These are phyloP conservation scores for Eutolmus rufibarbis DNA, from an alignment of 2,888 invertebrate genomes.

Conservation along the genomic window DNA sequence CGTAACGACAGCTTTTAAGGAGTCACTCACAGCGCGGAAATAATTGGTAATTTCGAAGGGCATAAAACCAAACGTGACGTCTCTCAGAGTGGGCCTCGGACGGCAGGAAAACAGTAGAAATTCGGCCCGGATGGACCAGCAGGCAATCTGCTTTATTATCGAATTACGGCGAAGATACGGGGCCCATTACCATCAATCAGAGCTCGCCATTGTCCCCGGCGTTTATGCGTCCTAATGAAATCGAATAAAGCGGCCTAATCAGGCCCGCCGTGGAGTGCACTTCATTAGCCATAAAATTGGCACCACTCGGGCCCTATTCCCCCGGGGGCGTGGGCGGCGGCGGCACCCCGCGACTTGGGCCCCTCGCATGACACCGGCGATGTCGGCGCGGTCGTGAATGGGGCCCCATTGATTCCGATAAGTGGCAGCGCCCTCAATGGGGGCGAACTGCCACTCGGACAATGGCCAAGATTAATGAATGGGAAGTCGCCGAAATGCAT, in stretches of 20 bases:
- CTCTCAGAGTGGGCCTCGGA: background rate
- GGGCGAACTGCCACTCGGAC: background rate
- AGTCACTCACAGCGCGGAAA: background rate
- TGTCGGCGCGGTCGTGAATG: background rate
- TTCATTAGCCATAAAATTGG: constrained; percentile 29
- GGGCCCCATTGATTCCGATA: constrained; percentile 27
- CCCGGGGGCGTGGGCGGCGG: no score
- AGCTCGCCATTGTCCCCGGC: background rate
- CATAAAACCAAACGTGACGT: background rate
- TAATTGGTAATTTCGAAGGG: background rate
- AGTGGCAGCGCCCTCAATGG: constrained; percentile 10
- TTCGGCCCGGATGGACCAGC: background rate
- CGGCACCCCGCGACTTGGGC: background rate
- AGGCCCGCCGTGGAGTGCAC: constrained; percentile 3
- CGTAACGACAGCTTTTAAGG: background rate
- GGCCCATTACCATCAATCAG: background rate
- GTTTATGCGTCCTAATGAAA: constrained; percentile 27
- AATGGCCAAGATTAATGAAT: constrained; percentile 37
- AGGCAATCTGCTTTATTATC: background rate
- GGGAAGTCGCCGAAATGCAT: constrained; percentile 1
- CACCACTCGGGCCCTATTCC: background rate
- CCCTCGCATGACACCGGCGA: background rate
- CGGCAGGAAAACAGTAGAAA: background rate
- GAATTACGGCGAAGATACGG: background rate
- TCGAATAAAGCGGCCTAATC: constrained; percentile 34